Percentiles rank a stretch among this genome's conserved stretches.
Evolutionary conservation across 2,113 vertebrate genomes (phyloP).

Genomic region (Corapipo altera): DNA sequence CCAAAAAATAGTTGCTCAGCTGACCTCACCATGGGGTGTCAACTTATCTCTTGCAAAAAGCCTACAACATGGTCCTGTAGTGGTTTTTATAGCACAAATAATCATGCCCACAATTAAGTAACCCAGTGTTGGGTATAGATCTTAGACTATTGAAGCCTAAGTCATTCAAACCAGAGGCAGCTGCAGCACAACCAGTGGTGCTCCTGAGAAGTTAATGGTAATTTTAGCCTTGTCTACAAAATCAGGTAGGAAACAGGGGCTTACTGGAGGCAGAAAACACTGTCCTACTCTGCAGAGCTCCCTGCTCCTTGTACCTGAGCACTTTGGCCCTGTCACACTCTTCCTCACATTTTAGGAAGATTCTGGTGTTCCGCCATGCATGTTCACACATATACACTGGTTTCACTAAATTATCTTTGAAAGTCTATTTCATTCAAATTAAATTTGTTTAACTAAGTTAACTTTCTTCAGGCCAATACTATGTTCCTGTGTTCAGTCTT

Average conservation of each 20-base stretch:
- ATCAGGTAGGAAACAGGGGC: not conserved
- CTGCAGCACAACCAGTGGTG: not conserved
- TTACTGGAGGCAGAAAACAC: not conserved
- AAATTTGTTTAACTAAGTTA: conserved; percentile 21
- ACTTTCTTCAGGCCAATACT: not conserved
- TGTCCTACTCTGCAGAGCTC: not conserved
- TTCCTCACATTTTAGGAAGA: not conserved
- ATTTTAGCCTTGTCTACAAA: not conserved
- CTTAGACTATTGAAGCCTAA: not conserved
- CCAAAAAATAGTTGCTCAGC: not conserved
- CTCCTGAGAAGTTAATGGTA: not conserved
- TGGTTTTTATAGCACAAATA: not conserved
- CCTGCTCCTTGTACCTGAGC: not conserved
- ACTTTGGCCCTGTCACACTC: not conserved
- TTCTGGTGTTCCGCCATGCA: not conserved
- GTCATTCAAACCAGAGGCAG: not conserved
- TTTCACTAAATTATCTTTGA: not conserved
- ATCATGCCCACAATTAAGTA: not conserved
- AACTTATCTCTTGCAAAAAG: not conserved
- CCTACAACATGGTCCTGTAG: not conserved
- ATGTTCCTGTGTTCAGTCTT: not conserved
- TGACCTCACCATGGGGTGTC: not conserved
- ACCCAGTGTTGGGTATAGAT: not conserved
- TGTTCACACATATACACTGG: not conserved
- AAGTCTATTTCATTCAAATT: conserved; percentile 14